Base-by-base conservation (phyloP, 2,797 vertebrate genomes). In the Babyrousa celebensis region DNA sequence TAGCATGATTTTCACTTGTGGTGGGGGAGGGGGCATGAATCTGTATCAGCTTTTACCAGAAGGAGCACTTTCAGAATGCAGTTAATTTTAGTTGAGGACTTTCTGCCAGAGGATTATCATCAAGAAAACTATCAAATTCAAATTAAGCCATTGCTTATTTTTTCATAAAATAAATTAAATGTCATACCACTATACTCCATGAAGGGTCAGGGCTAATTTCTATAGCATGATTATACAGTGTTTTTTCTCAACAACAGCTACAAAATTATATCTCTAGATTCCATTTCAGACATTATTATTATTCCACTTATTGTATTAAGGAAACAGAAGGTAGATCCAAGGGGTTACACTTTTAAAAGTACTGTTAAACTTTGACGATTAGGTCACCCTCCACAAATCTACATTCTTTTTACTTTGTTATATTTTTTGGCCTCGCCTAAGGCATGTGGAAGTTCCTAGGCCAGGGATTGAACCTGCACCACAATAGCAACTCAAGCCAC, bases 121-220 rank as follows among this genome's bases (percentile, higher is more conserved):
- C 68, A 89, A 7, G 36, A 92, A 94, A 74, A 9, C 17, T 10
- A 62, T 21, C 40, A 92, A 23, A 95, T 89, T 60, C 12, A 65
- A 77, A 75, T 63, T 1, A 7, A 7, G 18, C 1, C 0, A 60
- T 56, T 79, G 20, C 1, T 52, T 75, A 36, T 68, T 62, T 92
- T 77, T 86, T 32, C 23, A 14, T 29, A 58, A 80, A 85, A 56
- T 29, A 80, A 2, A n/a, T 70, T 78, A 70, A 92, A 78, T 65
- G 1, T 15, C 36, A 84, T 25, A 63, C 17, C 6, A 74, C 6
- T 63, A 4, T 72, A 48, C 2, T 65, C 3, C 8, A 36, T 74
- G 32, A 40, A 43, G 16, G 10, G 3, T 65, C 12, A 58, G 15
- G 18, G 32, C 2, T 79, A 62, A 82, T 95, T 77, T 82, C 10